Conservation (phyloP, 2,797 vertebrate genomes). For the Sebastes oblongus region DNA sequence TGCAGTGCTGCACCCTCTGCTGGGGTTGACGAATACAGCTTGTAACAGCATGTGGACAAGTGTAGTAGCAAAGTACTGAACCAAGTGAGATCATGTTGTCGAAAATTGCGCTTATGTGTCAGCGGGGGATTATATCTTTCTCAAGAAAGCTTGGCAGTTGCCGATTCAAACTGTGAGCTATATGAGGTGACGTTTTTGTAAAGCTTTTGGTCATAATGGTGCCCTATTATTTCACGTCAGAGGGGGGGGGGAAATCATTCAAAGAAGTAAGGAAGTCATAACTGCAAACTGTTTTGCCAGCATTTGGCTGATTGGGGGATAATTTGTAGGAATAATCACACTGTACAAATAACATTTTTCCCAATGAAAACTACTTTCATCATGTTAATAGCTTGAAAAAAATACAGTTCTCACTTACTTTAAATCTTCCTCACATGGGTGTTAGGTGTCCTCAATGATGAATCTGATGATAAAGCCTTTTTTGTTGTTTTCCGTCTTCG, state of each 20-base stretch:
- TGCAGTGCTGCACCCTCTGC: conserved; percentile 79
- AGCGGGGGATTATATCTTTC: not conserved
- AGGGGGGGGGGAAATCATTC: not conserved
- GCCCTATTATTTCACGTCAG: not conserved
- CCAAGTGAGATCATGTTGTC: conserved; percentile 17
- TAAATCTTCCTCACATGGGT: not conserved
- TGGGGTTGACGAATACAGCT: conserved; percentile 63
- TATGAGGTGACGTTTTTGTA: not conserved
- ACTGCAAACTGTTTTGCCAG: too few species aligned
- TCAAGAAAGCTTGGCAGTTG: not conserved
- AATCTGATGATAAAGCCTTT: not conserved
- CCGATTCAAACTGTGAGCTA: not conserved
- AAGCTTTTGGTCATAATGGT: not conserved
- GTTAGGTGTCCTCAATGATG: not conserved
- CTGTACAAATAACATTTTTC: not conserved
- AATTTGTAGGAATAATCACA: not conserved
- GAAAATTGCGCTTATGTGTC: not conserved
- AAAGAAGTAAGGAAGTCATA: not conserved
- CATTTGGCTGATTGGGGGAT: not conserved
- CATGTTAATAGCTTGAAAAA: not conserved
- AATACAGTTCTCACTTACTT: not conserved
- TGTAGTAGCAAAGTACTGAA: conserved; percentile 9
- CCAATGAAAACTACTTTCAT: not conserved
- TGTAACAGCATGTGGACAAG: conserved; percentile 21
- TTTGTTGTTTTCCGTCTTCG: not conserved